These are phyloP conservation scores for Ctenicera cuprea DNA, from an alignment of 2,888 invertebrate species.

Conservation along the genomic window DNA sequence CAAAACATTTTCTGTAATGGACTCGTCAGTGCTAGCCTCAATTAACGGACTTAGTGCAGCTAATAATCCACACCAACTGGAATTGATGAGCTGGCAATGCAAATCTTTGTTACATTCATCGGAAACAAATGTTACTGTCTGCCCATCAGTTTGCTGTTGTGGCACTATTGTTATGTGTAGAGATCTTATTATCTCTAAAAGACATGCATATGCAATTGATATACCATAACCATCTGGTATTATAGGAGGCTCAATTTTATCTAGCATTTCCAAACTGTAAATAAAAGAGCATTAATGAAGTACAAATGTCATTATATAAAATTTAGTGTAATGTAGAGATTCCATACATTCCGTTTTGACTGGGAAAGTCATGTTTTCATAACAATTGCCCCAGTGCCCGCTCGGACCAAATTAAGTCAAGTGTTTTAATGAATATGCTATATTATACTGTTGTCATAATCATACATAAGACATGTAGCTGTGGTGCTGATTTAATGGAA, in stretches of 20 bases:
- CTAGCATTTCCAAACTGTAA: conserved; percentile 94
- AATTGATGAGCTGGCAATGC: conserved; percentile 88
- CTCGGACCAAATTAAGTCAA: too few species aligned
- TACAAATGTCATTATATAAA: too few species aligned
- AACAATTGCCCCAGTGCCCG: too few species aligned
- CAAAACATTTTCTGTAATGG: conserved; percentile 92
- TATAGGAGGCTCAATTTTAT: conserved; percentile 93
- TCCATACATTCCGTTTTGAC: too few species aligned
- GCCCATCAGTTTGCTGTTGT: conserved; percentile 69
- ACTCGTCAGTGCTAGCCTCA: conserved; percentile 97
- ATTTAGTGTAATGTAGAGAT: too few species aligned
- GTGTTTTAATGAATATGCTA: too few species aligned
- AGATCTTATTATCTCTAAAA: conserved; percentile 93
- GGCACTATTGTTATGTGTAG: conserved; percentile 84
- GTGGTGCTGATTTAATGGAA: too few species aligned
- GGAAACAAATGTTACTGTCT: conserved; percentile 46
- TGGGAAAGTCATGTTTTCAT: too few species aligned
- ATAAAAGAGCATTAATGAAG: conserved; percentile 57
- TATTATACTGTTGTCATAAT: too few species aligned
- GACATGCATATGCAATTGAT: conserved; percentile 94
- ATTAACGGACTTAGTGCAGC: conserved; percentile 94
- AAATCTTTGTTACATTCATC: conserved; percentile 69
- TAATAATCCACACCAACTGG: conserved; percentile 96
- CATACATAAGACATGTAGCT: too few species aligned
- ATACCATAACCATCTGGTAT: conserved; percentile 99